A percentile compares a stretch with the other conserved stretches of the same genome.
These are phyloP conservation scores for Nyctibius grandis DNA, from an alignment of 2,797 vertebrate species.

Conservation along the genomic window DNA sequence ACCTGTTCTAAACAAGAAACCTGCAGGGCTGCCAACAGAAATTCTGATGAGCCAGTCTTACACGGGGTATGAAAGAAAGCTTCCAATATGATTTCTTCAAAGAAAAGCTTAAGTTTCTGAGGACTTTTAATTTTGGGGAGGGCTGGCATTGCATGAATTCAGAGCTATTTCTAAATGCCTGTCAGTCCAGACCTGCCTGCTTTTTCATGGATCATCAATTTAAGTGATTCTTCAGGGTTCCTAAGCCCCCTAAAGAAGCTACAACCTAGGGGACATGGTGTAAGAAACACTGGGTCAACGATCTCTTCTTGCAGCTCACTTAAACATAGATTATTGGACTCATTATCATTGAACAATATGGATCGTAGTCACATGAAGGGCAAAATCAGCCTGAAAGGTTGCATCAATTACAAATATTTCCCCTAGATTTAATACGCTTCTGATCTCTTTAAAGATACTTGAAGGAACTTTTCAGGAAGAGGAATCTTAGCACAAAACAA, in stretches of 20 bases:
- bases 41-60: not conserved
- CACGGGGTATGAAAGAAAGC: not conserved
- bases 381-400: not conserved
- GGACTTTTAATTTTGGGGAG: not conserved
- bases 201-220: not conserved
- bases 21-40: not conserved
- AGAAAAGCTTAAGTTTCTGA: not conserved
- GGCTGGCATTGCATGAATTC: not conserved
- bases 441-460: not conserved
- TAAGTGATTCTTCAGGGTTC: not conserved
- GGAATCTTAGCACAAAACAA: not conserved
- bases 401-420: not conserved
- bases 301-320: not conserved
- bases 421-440: not conserved
- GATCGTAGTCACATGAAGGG: not conserved
- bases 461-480: not conserved
- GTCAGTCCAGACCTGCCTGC: not conserved
- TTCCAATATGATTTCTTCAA: not conserved
- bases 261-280: accelerated
- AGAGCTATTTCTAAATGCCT: not conserved
- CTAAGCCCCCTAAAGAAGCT: not conserved
- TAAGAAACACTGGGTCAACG: accelerated
- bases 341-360: accelerated
- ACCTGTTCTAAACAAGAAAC: not conserved
- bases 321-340: not conserved